A percentile compares a stretch with the other conserved stretches of the same genome.
Conservation (phyloP, 1,140 invertebrate species). For the Cephus cinctus region DNA sequence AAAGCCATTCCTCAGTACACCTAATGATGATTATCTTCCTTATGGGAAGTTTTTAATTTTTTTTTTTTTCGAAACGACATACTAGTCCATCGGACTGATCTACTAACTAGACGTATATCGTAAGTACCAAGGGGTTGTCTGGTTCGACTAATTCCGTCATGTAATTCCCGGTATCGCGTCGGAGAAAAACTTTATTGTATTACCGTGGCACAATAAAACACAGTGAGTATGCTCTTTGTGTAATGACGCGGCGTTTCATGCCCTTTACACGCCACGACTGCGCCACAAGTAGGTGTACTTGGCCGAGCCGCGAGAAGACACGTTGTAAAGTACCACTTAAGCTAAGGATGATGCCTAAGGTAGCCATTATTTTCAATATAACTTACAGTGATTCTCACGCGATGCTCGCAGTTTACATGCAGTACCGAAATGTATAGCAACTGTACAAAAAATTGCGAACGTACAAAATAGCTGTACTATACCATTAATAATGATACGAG, state of each 20-base stretch:
- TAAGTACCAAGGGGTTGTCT: no score
- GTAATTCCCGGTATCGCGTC: not conserved
- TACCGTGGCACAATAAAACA: constrained; percentile 44
- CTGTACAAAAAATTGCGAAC: no score
- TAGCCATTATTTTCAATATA: constrained; percentile 44
- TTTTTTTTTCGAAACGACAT: no score
- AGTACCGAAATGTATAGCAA: no score
- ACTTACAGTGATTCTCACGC: constrained; percentile 29
- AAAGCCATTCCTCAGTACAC: no score
- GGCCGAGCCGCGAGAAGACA: constrained; percentile 48
- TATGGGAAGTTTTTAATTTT: no score
- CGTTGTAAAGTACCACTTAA: constrained; percentile 46
- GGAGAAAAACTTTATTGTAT: constrained; percentile 3
- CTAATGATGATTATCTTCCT: no score
- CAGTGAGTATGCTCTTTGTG: constrained; percentile 54
- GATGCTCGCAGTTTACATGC: constrained; percentile 14
- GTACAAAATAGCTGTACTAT: no score
- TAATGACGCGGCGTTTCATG: constrained; percentile 53
- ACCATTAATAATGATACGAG: no score
- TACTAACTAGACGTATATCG: no score
- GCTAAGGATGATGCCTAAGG: constrained; percentile 29
- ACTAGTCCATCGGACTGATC: no score
- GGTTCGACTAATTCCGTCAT: not conserved
- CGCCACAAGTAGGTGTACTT: constrained; percentile 47
- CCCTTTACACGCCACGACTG: constrained; percentile 37